A percentile compares a stretch with the other conserved stretches of the same genome.
Conservation (phyloP, 2,113 vertebrate genomes). For the Microcebus lehilahytsara region DNA sequence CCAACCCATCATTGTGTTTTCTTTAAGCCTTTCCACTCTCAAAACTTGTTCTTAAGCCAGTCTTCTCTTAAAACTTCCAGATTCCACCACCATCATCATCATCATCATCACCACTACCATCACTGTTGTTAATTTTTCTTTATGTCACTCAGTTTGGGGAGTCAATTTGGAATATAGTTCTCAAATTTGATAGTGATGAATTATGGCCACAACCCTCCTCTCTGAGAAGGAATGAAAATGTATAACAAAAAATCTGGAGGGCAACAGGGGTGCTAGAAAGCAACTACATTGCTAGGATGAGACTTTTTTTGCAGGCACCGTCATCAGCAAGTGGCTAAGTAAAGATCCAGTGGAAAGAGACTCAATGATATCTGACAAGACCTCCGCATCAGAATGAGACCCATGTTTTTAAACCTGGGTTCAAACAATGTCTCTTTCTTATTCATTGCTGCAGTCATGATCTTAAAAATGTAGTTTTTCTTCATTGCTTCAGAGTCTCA, state of each 20-base stretch:
- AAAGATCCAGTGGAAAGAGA: not conserved
- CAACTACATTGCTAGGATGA: not conserved
- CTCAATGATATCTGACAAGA: not conserved
- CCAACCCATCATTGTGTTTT: not conserved
- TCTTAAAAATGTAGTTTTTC: not conserved
- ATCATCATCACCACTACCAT: not conserved
- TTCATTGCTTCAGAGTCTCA: slow-evolving; percentile 9
- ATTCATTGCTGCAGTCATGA: not conserved
- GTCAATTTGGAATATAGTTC: not conserved
- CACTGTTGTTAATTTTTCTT: not conserved
- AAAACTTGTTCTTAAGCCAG: slow-evolving; percentile 1
- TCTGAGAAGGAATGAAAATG: slow-evolving; percentile 41
- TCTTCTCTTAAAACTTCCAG: not conserved
- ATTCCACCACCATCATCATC: not conserved
- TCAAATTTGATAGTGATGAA: slow-evolving; percentile 16
- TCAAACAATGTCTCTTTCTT: not conserved
- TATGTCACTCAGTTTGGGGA: not conserved
- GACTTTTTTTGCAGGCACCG: not conserved
- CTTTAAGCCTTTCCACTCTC: not conserved
- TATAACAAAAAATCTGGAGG: not conserved
- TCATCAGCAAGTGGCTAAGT: not conserved
- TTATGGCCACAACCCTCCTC: not conserved
- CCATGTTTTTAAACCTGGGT: not conserved
- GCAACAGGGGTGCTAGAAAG: not conserved
- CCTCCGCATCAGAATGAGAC: not conserved